These are phyloP conservation scores for Botia almorhae DNA, from an alignment of 2,797 vertebrate genomes.

Conservation along the genomic window DNA sequence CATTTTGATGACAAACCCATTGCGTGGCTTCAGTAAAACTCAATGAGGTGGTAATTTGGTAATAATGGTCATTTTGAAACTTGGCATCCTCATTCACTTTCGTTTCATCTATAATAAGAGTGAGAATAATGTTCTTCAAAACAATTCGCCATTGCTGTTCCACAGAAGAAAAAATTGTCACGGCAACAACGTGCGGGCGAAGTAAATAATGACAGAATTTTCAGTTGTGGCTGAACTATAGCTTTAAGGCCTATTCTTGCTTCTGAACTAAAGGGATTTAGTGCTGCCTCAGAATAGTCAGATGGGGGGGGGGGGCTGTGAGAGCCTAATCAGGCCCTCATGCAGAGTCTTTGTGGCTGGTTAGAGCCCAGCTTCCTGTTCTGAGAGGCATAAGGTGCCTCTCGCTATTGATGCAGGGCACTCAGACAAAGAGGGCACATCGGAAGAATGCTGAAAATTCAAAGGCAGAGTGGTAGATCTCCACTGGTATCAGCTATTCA, in stretches of 20 bases:
- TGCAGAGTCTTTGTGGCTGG: conserved; percentile 51
- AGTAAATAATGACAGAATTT: not conserved
- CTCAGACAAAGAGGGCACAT: conserved; percentile 45
- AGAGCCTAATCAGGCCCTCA: conserved; percentile 53
- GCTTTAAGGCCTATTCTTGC: conserved; percentile 10
- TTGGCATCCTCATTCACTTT: not conserved
- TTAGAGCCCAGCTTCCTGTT: conserved; percentile 53
- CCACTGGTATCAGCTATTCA: conserved; percentile 53
- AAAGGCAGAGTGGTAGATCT: conserved; percentile 55
- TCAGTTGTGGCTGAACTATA: not conserved
- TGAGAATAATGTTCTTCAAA: not conserved
- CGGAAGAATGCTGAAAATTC: conserved; percentile 52
- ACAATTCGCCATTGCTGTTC: not conserved
- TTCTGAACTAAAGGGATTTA: conserved; percentile 36
- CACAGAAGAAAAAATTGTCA: not conserved
- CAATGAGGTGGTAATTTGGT: not conserved
- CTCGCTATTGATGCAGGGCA: conserved; percentile 44
- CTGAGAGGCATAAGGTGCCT: conserved; percentile 51
- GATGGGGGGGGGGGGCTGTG: conserved; percentile 15
- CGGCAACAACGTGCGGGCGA: not conserved
- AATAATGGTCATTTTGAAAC: not conserved
- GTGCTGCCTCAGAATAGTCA: conserved; percentile 30
- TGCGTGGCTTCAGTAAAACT: not conserved
- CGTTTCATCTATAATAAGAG: not conserved
- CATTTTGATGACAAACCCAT: not conserved